Evolutionary conservation across 2,797 vertebrate species (phyloP).

Genomic region (Phalanger gymnotis): DNA sequence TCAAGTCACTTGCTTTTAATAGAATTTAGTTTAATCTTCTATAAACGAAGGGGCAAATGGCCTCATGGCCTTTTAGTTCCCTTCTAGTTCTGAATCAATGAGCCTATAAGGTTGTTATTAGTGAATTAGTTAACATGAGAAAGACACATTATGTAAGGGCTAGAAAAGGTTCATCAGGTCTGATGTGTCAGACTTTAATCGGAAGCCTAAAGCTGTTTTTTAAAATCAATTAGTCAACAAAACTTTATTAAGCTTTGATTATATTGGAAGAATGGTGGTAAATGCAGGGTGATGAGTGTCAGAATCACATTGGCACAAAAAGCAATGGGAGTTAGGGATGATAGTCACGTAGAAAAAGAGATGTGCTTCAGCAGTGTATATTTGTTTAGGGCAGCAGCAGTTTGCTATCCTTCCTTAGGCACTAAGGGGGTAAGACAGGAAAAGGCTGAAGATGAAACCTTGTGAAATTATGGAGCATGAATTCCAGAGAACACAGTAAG

Average conservation of each 20-base stretch:
- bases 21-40: not conserved
- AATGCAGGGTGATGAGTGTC: not conserved
- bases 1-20: not conserved
- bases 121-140: not conserved
- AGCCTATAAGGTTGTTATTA: not conserved
- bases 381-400: fast-evolving
- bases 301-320: not conserved
- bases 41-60: not conserved
- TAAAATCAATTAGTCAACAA: not conserved
- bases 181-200: fast-evolving
- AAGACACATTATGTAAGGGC: not conserved
- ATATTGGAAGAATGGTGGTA: not conserved
- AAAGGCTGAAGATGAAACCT: not conserved
- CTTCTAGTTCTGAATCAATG: not conserved
- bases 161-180: fast-evolving
- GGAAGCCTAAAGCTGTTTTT: not conserved
- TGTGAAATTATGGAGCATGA: not conserved
- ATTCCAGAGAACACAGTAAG: not conserved
- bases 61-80: not conserved
- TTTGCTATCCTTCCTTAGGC: not conserved
- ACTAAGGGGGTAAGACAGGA: not conserved
- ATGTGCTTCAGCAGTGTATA: fast-evolving
- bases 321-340: not conserved
- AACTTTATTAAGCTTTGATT: not conserved
- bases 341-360: fast-evolving